A percentile compares a stretch with the other conserved stretches of the same genome.
These are phyloP conservation scores for Enchytraeus crypticus DNA, from an alignment of 2,888 invertebrate genomes.

Conservation along the genomic window DNA sequence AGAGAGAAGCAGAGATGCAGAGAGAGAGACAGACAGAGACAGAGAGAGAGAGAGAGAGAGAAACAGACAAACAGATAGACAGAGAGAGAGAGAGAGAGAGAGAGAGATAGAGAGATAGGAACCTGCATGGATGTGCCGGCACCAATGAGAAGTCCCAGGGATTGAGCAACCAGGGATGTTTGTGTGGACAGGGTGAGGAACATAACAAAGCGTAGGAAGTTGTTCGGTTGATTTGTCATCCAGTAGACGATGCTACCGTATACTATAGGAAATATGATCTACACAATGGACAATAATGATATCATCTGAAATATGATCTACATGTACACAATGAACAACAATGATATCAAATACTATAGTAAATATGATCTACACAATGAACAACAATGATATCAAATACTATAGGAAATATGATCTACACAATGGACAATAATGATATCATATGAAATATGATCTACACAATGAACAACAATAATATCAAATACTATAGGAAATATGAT, in stretches of 20 bases:
- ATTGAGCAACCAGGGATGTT: conserved; percentile 78
- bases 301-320: too few species aligned
- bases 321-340: too few species aligned
- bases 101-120: too few species aligned
- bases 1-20: too few species aligned
- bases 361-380: too few species aligned
- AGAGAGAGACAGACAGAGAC: neutral
- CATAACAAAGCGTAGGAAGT: conserved; percentile 71
- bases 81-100: too few species aligned
- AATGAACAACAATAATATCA: too few species aligned
- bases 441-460: too few species aligned
- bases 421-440: neutral
- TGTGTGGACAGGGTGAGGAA: conserved; percentile 74
- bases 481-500: conserved; percentile 49
- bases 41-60: neutral
- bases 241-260: conserved; percentile 83
- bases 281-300: conserved; percentile 32
- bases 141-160: conserved; percentile 80
- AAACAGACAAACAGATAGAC: too few species aligned
- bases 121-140: conserved; percentile 63
- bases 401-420: conserved; percentile 68
- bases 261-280: conserved; percentile 68
- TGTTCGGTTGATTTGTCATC: conserved; percentile 88
- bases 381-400: conserved; percentile 73
- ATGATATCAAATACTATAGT: neutral